Conservation (phyloP, 2,797 vertebrate genomes). For the Anabas testudineus region DNA sequence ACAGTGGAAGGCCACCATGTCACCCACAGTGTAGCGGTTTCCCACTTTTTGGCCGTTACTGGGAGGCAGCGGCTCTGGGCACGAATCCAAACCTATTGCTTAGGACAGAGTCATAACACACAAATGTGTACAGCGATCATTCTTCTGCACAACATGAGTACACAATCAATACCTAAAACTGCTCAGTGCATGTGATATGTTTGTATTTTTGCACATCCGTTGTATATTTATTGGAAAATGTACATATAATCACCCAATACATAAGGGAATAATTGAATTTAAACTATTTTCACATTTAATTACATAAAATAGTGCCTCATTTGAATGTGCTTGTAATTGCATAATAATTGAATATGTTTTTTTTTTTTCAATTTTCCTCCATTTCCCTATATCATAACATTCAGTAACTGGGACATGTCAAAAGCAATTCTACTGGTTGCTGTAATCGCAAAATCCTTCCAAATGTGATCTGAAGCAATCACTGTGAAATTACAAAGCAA, state of each 20-base stretch:
- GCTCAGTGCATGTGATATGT: background rate
- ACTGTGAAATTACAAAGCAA: slow-evolving; percentile 78
- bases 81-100: slow-evolving; percentile 99
- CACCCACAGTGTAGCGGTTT: slow-evolving; percentile 95
- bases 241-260: slow-evolving; percentile 19
- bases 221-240: slow-evolving; percentile 9
- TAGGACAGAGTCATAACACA: slow-evolving; percentile 87
- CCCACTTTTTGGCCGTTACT: slow-evolving; percentile 92
- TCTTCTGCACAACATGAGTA: slow-evolving; percentile 68
- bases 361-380: background rate
- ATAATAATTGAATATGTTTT: slow-evolving; percentile 44
- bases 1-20: slow-evolving; percentile 96
- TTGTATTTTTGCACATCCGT: slow-evolving; percentile 8
- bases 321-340: slow-evolving; percentile 56
- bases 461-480: slow-evolving; percentile 73
- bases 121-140: slow-evolving; percentile 80
- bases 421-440: slow-evolving; percentile 53
- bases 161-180: background rate
- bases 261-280: slow-evolving; percentile 27
- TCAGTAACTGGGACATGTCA: slow-evolving; percentile 62
- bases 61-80: slow-evolving; percentile 95
- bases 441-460: slow-evolving; percentile 65
- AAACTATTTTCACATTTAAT: slow-evolving; percentile 56
- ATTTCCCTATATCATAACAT: slow-evolving; percentile 44
- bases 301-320: slow-evolving; percentile 45